Evolutionary conservation across 2,797 vertebrate species (phyloP).

Genomic region (Oophaga sylvatica): DNA sequence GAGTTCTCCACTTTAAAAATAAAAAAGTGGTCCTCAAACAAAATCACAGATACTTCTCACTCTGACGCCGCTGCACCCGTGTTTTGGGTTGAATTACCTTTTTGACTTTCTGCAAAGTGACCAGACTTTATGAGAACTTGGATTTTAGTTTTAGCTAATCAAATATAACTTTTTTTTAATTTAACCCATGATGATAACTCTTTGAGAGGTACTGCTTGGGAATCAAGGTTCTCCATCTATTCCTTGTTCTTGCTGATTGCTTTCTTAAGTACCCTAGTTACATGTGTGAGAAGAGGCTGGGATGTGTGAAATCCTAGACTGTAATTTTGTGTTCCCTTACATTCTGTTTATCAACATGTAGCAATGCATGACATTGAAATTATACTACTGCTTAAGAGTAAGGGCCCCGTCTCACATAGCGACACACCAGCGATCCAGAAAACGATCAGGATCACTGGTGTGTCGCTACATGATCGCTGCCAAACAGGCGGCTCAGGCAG

Average conservation of each 20-base stretch:
- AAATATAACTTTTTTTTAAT: not conserved
- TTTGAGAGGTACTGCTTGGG: not conserved
- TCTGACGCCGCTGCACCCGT: too few species aligned
- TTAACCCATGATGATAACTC: not conserved
- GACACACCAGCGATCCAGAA: too few species aligned
- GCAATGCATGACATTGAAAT: not conserved
- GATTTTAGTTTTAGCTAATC: not conserved
- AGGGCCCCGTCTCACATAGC: too few species aligned
- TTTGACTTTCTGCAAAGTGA: not conserved
- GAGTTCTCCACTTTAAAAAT: too few species aligned
- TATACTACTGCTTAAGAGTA: not conserved
- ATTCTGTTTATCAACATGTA: slow-evolving; percentile 11
- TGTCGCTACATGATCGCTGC: too few species aligned
- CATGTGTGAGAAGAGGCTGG: not conserved
- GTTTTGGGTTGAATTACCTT: too few species aligned
- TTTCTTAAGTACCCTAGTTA: not conserved
- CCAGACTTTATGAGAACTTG: not conserved
- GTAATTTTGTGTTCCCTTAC: not conserved
- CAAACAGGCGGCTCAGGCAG: too few species aligned
- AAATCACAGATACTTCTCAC: too few species aligned
- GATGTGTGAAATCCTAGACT: slow-evolving; percentile 7
- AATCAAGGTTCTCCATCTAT: not conserved
- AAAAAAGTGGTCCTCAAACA: too few species aligned
- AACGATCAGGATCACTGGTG: too few species aligned
- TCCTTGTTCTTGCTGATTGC: not conserved